These are phyloP conservation scores for Helicoverpa zea DNA, from an alignment of 1,140 invertebrate species.

Conservation along the genomic window DNA sequence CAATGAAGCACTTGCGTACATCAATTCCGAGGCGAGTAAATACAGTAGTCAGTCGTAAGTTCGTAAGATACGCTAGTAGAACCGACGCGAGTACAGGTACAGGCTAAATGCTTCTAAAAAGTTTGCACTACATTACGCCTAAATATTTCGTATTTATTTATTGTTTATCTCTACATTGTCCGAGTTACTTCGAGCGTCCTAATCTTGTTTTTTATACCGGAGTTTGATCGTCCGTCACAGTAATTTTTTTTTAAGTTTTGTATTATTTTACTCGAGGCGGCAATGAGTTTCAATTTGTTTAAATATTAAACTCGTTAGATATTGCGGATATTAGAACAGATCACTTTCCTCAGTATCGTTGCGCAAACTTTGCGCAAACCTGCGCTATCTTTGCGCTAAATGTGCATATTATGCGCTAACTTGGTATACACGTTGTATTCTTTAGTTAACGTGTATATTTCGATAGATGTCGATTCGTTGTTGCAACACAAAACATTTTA, in stretches of 20 bases:
- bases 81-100: not conserved
- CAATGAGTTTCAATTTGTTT: not conserved
- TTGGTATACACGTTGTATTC: not conserved
- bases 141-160: constrained; percentile 25
- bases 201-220: not conserved
- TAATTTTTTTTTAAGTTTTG: too few species aligned
- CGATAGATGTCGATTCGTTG: constrained; percentile 28
- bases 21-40: constrained; percentile 36
- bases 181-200: not conserved
- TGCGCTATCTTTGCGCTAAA: not conserved
- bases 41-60: constrained; percentile 40
- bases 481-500: constrained; percentile 14
- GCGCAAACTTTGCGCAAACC: not conserved
- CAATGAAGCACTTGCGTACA: not conserved
- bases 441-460: not conserved
- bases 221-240: constrained; percentile 8
- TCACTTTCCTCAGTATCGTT: not conserved
- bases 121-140: constrained; percentile 23
- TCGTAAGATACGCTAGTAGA: not conserved
- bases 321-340: too few species aligned
- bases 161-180: constrained; percentile 26
- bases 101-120: constrained; percentile 17
- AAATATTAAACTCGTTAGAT: too few species aligned
- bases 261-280: not conserved
- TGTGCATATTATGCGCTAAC: not conserved